These are phyloP conservation scores for Tillus elongatus DNA, from an alignment of 2,888 invertebrate genomes.

Conservation along the genomic window DNA sequence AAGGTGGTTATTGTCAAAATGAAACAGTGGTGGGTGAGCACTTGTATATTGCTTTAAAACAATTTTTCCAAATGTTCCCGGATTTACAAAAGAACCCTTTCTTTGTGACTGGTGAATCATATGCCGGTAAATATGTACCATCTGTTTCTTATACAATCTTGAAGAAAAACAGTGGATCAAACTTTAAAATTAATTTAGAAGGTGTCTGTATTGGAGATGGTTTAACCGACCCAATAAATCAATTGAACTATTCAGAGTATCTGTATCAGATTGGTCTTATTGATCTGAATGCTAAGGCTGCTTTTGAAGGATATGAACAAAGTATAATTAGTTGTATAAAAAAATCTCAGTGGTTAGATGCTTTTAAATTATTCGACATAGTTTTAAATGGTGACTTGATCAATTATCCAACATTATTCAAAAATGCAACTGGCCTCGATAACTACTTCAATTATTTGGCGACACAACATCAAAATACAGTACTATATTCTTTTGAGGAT, in stretches of 20 bases:
- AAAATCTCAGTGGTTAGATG: conserved; percentile 26
- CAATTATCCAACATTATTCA: conserved; percentile 47
- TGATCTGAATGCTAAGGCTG: conserved; percentile 43
- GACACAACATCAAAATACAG: conserved; percentile 44
- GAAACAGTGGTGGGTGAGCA: conserved; percentile 71
- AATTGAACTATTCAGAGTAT: conserved; percentile 61
- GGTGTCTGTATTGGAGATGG: conserved; percentile 67
- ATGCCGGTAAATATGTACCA: conserved; percentile 71
- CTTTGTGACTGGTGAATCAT: conserved; percentile 81
- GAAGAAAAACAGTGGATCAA: conserved; percentile 45
- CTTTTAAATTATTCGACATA: conserved; percentile 29
- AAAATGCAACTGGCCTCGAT: conserved; percentile 60
- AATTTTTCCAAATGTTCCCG: conserved; percentile 74
- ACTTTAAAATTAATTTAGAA: conserved; percentile 53
- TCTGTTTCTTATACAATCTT: conserved; percentile 64
- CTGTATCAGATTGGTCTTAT: conserved; percentile 61
- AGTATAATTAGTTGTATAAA: conserved; percentile 25
- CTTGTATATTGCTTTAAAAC: conserved; percentile 61
- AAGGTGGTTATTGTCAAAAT: conserved; percentile 65
- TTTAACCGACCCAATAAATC: conserved; percentile 61
- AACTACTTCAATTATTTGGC: conserved; percentile 61
- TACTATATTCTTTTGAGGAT: conserved; percentile 15
- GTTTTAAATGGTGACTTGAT: conserved; percentile 51
- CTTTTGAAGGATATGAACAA: conserved; percentile 18
- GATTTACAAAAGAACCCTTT: conserved; percentile 63